Evolutionary conservation across 2,113 vertebrate genomes (phyloP).

Genomic region (Myxocyprinus asiaticus): DNA sequence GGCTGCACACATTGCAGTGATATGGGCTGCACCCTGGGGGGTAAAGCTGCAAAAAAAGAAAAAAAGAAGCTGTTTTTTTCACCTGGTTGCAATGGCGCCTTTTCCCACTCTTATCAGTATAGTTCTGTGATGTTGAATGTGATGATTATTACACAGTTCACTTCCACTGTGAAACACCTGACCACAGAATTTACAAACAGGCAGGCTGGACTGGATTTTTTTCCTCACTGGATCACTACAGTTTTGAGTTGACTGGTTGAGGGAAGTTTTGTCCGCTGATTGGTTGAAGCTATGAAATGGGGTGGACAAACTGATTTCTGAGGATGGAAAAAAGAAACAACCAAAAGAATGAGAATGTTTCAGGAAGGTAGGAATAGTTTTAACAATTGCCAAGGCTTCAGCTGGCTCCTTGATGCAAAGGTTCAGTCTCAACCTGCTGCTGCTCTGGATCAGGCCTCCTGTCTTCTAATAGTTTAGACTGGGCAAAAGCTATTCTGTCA

Average conservation of each 20-base stretch:
- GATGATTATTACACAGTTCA: constrained; percentile 64
- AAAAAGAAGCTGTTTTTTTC: constrained; percentile 41
- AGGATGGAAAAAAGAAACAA: background rate
- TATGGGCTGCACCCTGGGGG: constrained; percentile 73
- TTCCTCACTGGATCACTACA: constrained; percentile 51
- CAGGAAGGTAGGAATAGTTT: background rate
- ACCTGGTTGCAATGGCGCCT: constrained; percentile 22
- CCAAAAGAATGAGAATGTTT: background rate
- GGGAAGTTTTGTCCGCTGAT: constrained; percentile 41
- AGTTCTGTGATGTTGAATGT: constrained; percentile 61
- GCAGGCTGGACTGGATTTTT: constrained; percentile 32
- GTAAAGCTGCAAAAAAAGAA: constrained; percentile 55
- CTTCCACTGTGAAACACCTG: constrained; percentile 68
- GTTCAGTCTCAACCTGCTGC: constrained; percentile 46
- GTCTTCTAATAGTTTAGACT: constrained; percentile 65
- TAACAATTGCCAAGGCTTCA: background rate
- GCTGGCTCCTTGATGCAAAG: constrained; percentile 36
- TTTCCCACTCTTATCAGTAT: constrained; percentile 29
- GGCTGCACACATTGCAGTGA: constrained; percentile 67
- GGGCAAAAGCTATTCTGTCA: constrained; percentile 57
- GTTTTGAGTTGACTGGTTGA: constrained; percentile 48
- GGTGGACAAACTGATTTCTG: constrained; percentile 39
- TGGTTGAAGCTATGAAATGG: constrained; percentile 61
- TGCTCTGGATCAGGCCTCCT: constrained; percentile 63
- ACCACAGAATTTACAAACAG: constrained; percentile 66